Percentiles rank a stretch among this genome's conserved stretches.
phyloP scores from a whole-genome alignment of 2,113 vertebrate genomes.

The Antennarius striatus region DNA sequence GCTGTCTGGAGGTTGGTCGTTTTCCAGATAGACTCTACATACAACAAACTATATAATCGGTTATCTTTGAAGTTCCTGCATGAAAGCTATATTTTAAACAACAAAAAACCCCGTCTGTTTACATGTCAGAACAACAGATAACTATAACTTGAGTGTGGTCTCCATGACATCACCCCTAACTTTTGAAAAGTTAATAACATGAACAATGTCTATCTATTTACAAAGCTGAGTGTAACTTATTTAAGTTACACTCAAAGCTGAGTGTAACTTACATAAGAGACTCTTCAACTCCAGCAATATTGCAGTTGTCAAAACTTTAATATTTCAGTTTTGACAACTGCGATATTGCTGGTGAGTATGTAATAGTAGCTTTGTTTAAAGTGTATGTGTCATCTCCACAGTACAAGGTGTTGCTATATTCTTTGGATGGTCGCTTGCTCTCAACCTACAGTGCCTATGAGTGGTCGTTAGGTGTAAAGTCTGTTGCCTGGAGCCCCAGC shows the following conservation, averaged over 20 bases:
- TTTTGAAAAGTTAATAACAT: background rate
- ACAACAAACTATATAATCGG: too few species aligned
- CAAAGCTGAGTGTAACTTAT: background rate
- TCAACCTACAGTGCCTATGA: conserved; percentile 88
- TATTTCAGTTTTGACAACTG: background rate
- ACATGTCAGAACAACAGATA: too few species aligned
- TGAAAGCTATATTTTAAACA: too few species aligned
- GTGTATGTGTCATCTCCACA: conserved; percentile 52
- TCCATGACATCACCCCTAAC: too few species aligned
- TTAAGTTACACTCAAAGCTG: too few species aligned
- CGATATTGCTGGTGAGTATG: background rate
- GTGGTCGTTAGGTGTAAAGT: conserved; percentile 93
- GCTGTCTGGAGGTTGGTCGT: conserved; percentile 88
- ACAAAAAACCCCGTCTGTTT: too few species aligned
- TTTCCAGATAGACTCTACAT: background rate
- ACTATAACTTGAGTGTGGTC: too few species aligned
- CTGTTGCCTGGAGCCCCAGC: conserved; percentile 92
- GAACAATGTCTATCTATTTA: background rate
- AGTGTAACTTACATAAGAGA: too few species aligned
- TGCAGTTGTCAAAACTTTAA: background rate
- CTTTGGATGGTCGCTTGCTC: conserved; percentile 91
- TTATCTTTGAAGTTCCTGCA: too few species aligned
- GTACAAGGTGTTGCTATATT: conserved; percentile 95
- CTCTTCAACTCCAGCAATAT: too few species aligned
- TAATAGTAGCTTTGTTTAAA: background rate